Evolutionary conservation across 2,888 invertebrate genomes (phyloP), one percentile per base, ranked within the genome.

Genomic region (Plusia festucae): DNA sequence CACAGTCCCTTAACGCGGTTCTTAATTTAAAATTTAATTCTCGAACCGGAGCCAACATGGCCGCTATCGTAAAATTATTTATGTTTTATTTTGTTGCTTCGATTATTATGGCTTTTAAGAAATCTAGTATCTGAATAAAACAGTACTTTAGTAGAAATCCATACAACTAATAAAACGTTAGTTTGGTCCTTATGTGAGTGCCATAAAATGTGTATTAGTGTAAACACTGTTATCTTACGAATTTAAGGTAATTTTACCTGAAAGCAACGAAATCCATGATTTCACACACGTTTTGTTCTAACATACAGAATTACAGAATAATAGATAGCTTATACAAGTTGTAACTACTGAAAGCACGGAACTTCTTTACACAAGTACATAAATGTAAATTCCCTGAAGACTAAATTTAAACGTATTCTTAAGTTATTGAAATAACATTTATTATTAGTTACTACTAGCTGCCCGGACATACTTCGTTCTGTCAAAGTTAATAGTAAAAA

Each of bases 61-160:
- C 24, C 20, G n/a, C 54, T 49, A 34, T 24, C 32, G 32, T 73
- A 54, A 73, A 77, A 68, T 4, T 49, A 16, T 34, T 49, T 16
- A 8, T 13, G n/a, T 59, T 78, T 78, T 59, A 78, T 73, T 61
- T 67, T 20, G 55, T 46, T 53, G 20, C 30, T 52, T 62, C 44
- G 30, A 22, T 73, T 59, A 73, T 54, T 59, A 73, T 52, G 24
- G 74, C 61, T 61, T 62, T 73, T 70, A 79, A 61, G 55, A 60
- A 60, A 80, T 59, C 60, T 59, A 63, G 65, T 63, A 53, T 56
- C 53, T 46, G 62, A 60, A 68, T 76, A 60, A 58, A 72, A 76
- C 60, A 60, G 58, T 52, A 65, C 40, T 65, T 60, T 58, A 53
- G n/a, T n/a, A n/a, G n/a, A n/a, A n/a, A 67, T 73, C 34, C 24